Base-by-base conservation (phyloP, 2,113 vertebrate species). In the Toxotes chatareus region DNA sequence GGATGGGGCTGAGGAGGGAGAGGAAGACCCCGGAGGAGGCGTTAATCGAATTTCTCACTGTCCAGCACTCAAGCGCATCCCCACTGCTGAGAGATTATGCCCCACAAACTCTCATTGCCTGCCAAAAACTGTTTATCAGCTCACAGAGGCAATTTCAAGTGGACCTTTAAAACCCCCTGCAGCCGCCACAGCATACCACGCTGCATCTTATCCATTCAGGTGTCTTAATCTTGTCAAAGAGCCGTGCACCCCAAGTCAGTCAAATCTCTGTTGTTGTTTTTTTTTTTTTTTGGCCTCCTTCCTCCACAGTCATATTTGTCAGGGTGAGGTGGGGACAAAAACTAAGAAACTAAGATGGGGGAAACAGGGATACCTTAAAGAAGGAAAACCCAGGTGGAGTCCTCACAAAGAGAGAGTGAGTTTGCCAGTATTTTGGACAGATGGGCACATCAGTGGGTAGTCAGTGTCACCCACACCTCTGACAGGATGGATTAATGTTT, bases 41-140 rank as follows among this genome's bases (percentile, higher is more conserved):
- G 73, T 92, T 91, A 92, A 81, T 93, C 69, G 62, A 91, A 93
- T 93, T 92, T 90, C 84, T 75, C 75, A 60, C 82, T 85, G 90
- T 87, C 90, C 83, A 55, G 82, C 84, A 76, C 79, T 90, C 75
- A 60, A 79, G 84, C 66, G 34, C 68, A 36, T 86, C 90, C 88
- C 77, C 64, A 42, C 76, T 42, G 9, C 68, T 57, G 79, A 44
- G 76, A 79, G 87, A 91, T 86, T 79, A 90, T 84, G 62, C 75
- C 69, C 79, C 51, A 56, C 83, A 76, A 88, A 80, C 84, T 79
- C 61, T 55, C 69, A 73, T 67, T 80, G 72, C 78, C 55, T 82
- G 85, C 85, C 72, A 80, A 84, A 82, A 62, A 85, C 76, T 69
- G 68, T 88, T 87, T 86, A 88, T 89, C 81, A 74, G 79, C 72